Evolutionary conservation across 2,888 invertebrate genomes (phyloP), one percentile per base, ranked within the genome.

Genomic region (Miltochrista miniata): DNA sequence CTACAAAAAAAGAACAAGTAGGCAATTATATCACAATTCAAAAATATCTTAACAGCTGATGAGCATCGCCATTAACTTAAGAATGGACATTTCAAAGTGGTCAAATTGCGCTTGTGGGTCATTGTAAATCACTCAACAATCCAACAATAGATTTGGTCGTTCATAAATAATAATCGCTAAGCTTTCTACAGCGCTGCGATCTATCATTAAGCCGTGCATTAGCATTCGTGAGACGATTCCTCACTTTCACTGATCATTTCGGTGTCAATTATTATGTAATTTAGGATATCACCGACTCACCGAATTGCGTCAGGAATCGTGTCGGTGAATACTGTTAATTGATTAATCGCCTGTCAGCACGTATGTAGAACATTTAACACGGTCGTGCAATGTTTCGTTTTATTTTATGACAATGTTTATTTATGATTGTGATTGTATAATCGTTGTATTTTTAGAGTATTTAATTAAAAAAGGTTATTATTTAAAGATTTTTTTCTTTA

Each of bases 181-280:
- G 82, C 87, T 89, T 89, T 87, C 87, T 85, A 87, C 75, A 64
- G 63, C 63, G 68, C 60, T 60, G 60, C 61, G 64, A 84, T 87
- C 87, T 81, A 84, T 87, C 89, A 89, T 87, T 84, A 86, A 74
- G 72, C 81, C 79, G 77, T 75, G 68, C 74, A 81, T 76, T 73
- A 74, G 64, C 60, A 61, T 70, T 80, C 79, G 80, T 81, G 83
- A 80, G 81, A 70, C 75, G 74, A 83, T 83, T 83, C 81, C 74
- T 76, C 80, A 87, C 90, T 90, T 90, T 90, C 90, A 82, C 89
- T 81, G 76, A 81, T 85, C 79, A 80, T 81, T 83, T 84, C 72
- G 77, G 74, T 72, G 70, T 69, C 79, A 81, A 83, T 89, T 88
- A 86, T 83, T 84, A 79, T 24, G 5, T 24, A 87, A 88, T 81